These are phyloP conservation scores for Camponotus fellah DNA, from an alignment of 2,888 invertebrate genomes.

Conservation along the genomic window DNA sequence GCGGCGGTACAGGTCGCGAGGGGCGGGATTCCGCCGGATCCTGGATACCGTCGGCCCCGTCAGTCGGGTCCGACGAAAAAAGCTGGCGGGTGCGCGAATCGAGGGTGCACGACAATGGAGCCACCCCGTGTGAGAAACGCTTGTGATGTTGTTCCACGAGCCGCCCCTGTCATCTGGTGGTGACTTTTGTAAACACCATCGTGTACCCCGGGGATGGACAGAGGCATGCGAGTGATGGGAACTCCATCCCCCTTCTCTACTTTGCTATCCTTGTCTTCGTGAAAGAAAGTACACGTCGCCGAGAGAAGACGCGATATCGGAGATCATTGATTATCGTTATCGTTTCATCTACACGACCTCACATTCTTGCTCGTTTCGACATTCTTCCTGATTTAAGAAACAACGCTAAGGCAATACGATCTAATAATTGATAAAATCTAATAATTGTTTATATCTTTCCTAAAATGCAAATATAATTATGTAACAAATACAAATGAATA, in stretches of 20 bases:
- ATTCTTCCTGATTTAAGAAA: neutral
- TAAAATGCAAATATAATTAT: neutral
- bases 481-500: neutral
- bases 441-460: neutral
- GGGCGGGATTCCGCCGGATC: constrained; percentile 57
- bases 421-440: neutral
- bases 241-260: constrained; percentile 25
- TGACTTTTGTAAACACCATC: constrained; percentile 84
- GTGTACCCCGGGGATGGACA: constrained; percentile 54
- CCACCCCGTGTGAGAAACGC: constrained; percentile 78
- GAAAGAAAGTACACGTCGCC: neutral
- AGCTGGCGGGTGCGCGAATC: constrained; percentile 57
- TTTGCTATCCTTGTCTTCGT: neutral
- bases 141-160: constrained; percentile 76
- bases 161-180: constrained; percentile 84
- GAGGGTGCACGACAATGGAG: constrained; percentile 78
- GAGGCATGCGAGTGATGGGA: constrained; percentile 59
- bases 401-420: neutral
- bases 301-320: neutral
- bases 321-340: constrained; percentile 6
- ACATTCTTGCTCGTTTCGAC: neutral
- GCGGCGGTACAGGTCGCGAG: constrained; percentile 56
- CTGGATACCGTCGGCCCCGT: constrained; percentile 56
- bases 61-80: constrained; percentile 57
- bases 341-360: neutral